Evolutionary conservation across 1,140 invertebrate genomes (phyloP), one percentile per base, ranked within the genome.

Genomic region (Ceratina calcarata): DNA sequence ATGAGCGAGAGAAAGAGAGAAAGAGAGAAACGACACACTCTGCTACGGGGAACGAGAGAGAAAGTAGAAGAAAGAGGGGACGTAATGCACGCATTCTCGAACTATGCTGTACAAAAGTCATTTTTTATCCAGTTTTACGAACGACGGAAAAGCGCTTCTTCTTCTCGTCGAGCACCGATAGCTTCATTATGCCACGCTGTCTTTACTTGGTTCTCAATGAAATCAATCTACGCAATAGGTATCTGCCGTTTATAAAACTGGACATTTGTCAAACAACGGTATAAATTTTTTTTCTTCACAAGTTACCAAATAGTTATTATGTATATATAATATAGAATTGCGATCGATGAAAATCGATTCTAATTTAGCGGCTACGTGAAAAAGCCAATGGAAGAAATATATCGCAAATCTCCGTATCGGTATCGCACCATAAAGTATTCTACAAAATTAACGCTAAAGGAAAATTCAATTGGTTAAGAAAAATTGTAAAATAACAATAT

Each of bases 81-180:
- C 61, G 32, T 76, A 20, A 62, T 13, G 49, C 58, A 10, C 58
- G 37, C n/a, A 22, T 13, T 55, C 75, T 78, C 69, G 49, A 67
- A 55, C 13, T 66, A 64, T 61, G 37, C 62, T 85, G 72, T 80
- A 85, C 68, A 86, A 86, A 84, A 85, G 79, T 80, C 60, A 66
- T 51, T 71, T 60, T 62, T 51, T 53, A 53, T 12, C 66, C 53
- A 64, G 32, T 65, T 71, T 62, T 24, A 78, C 24, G 20, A 71
- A 82, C 70, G 80, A 84, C 20, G 8, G 1, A 13, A 58, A 57
- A 2, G 37, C 37, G 37, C 6, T 32, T 51, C 16, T 24, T 16
- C 13, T 67, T 67, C 67, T 69, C 51, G 32, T 58, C 27, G 61
- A 58, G 49, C 57, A 18, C 13, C 22, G 45, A 60, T 51, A 22